Evolutionary conservation across 2,113 vertebrate species (phyloP).

Genomic region (Entomyzon cyanotis): DNA sequence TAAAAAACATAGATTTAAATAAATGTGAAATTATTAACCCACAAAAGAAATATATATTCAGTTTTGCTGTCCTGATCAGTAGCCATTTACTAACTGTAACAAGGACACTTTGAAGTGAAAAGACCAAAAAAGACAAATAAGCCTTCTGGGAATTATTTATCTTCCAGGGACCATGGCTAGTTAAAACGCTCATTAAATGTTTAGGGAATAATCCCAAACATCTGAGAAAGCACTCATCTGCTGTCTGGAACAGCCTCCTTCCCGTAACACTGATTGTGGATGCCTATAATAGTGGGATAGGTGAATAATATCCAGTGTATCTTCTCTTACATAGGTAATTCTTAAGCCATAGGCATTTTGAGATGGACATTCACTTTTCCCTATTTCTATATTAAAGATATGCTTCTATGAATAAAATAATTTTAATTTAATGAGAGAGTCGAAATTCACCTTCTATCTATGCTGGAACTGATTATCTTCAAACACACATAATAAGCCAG

Average conservation of each 20-base stretch:
- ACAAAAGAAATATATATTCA: background rate
- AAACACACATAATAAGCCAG: background rate
- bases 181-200: background rate
- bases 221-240: background rate
- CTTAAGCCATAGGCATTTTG: background rate
- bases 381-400: background rate
- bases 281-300: background rate
- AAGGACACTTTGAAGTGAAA: background rate
- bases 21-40: background rate
- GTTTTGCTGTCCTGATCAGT: background rate
- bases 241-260: background rate
- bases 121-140: background rate
- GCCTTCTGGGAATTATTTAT: background rate
- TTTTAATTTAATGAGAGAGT: background rate
- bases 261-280: background rate
- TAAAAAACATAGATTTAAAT: background rate
- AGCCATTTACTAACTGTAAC: background rate
- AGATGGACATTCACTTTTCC: background rate
- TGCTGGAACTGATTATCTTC: slow-evolving; percentile 13
- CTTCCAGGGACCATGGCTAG: background rate
- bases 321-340: background rate
- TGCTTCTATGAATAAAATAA: background rate
- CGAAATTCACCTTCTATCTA: background rate
- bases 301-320: background rate
- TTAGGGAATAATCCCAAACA: background rate